Percentiles rank a stretch among this genome's conserved stretches.
phyloP scores from a whole-genome alignment of 2,797 vertebrate genomes.

The Pipistrellus kuhlii region DNA sequence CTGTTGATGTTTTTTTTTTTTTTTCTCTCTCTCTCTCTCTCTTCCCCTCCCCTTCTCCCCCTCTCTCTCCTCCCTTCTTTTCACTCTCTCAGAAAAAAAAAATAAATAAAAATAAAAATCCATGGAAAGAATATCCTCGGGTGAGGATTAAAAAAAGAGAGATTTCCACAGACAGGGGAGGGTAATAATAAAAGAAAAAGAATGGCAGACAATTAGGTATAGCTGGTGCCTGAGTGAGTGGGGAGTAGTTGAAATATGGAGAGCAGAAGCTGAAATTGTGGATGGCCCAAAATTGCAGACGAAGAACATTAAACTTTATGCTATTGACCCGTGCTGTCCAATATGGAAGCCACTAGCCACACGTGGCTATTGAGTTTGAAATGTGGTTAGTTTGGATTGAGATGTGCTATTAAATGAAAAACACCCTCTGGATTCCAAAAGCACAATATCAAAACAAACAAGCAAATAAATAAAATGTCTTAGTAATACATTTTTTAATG shows the following conservation, averaged over 20 bases:
- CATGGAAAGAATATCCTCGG: background rate
- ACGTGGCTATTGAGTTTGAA: background rate
- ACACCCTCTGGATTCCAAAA: constrained; percentile 49
- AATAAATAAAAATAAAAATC: background rate
- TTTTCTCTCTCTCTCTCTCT: too few species aligned
- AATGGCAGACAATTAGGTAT: background rate
- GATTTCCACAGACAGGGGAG: constrained; percentile 31
- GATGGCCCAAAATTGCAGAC: background rate
- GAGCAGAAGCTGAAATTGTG: background rate
- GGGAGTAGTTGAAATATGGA: background rate
- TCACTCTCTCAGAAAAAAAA: background rate
- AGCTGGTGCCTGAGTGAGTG: background rate
- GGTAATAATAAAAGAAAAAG: background rate
- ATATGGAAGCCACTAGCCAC: background rate
- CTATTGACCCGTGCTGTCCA: background rate
- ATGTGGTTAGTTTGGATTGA: background rate
- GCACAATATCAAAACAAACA: background rate
- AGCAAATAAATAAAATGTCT: background rate
- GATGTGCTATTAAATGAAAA: constrained; percentile 18
- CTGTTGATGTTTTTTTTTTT: background rate
- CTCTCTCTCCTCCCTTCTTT: background rate
- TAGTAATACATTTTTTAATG: background rate
- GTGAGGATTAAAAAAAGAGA: background rate
- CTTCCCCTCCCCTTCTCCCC: fast-evolving
- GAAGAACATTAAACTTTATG: background rate